Percentiles rank a stretch among this genome's conserved stretches.
Conservation (phyloP, 2,113 vertebrate genomes). For the Mastomys coucha region DNA sequence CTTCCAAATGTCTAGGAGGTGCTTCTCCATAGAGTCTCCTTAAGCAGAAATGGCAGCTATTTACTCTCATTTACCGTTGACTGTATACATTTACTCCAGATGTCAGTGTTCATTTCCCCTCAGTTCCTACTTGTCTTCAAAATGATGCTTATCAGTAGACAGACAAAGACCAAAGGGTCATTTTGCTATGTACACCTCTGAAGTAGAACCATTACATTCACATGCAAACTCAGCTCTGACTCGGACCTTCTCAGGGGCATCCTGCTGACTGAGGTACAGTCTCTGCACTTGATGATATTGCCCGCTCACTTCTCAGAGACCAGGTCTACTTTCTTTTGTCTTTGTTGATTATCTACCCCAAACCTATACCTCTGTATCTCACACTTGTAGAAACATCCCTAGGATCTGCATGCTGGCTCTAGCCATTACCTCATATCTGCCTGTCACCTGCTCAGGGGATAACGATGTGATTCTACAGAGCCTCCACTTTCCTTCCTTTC, state of each 20-base stretch:
- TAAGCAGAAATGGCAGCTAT: constrained; percentile 20
- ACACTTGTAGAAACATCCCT: neutral
- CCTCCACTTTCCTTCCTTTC: accelerated
- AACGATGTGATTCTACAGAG: neutral
- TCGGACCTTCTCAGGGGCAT: neutral
- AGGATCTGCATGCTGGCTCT: neutral
- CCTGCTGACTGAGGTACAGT: neutral
- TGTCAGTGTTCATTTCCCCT: constrained; percentile 5
- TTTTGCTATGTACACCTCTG: neutral
- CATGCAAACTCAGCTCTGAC: neutral
- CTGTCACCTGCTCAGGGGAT: neutral
- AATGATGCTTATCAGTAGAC: constrained; percentile 20
- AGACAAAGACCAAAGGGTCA: neutral
- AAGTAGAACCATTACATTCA: neutral
- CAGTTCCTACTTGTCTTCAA: neutral
- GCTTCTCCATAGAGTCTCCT: neutral
- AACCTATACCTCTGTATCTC: accelerated
- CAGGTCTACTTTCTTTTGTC: neutral
- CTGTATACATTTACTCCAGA: neutral
- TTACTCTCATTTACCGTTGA: neutral
- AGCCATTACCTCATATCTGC: neutral
- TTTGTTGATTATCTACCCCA: too few species aligned
- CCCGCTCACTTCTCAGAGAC: neutral
- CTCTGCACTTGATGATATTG: neutral
- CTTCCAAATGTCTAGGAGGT: neutral